phyloP scores from a whole-genome alignment of 2,113 vertebrate genomes.

The Corynorhinus townsendii region DNA sequence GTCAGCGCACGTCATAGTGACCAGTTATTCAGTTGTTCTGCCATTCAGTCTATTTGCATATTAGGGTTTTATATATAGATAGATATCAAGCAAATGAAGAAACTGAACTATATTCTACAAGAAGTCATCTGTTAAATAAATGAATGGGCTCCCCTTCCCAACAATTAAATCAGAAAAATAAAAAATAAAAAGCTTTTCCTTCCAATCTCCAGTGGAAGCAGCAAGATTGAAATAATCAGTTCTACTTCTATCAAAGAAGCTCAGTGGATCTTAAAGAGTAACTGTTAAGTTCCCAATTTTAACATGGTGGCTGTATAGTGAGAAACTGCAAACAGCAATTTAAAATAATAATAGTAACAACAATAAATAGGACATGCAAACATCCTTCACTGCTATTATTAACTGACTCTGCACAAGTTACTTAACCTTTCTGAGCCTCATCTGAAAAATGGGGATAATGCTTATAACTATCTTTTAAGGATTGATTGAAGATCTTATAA shows the following conservation, averaged over 20 bases:
- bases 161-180: slow-evolving; percentile 5
- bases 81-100: neutral
- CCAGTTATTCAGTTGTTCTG: too few relatives aligned
- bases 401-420: neutral
- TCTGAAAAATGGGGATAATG: slow-evolving; percentile 30
- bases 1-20: too few relatives aligned
- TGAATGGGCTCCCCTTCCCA: neutral
- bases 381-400: neutral
- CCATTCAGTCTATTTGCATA: too few relatives aligned
- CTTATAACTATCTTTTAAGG: neutral
- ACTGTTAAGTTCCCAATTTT: slow-evolving; percentile 11
- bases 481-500: neutral
- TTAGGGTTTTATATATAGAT: too few relatives aligned
- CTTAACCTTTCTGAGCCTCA: slow-evolving; percentile 12
- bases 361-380: neutral
- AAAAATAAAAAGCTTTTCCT: neutral
- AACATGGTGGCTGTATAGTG: neutral
- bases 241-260: slow-evolving; percentile 6
- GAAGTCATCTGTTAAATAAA: neutral
- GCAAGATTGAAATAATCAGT: neutral
- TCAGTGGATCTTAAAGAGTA: neutral
- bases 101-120: neutral
- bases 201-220: neutral
- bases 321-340: neutral
- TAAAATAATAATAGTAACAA: neutral